Evolutionary conservation across 2,113 vertebrate species (phyloP), one percentile per base, ranked within the genome.

Genomic region (Spheniscus mendiculus): DNA sequence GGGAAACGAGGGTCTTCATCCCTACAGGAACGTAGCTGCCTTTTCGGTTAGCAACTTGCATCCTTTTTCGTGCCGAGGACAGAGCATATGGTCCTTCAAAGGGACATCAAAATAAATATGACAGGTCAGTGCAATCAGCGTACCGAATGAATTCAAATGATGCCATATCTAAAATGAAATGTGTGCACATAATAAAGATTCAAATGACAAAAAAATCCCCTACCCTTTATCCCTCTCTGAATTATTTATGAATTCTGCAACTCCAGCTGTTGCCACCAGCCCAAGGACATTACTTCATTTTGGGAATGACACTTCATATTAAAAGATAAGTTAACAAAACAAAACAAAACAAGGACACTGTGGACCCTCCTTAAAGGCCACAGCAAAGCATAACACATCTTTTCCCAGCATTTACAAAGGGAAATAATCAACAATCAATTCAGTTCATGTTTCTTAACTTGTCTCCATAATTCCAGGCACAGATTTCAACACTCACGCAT

Each of bases 221-320:
- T 93, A 92, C 38, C 77, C 78, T 95, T 80, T 91, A 93, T 89
- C 59, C 96, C 44, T 63, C 86, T 76, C 93, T 96, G 94, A 97
- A 97, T 97, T 95, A 98, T 97, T 95, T 94, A 97, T 91, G 74
- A 96, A 79, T 76, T 92, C 66, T 92, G 34, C 52, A 93, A 82
- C 93, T 96, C 96, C 97, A 97, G 95, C 97, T 97, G 95, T 97
- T 97, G 92, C 91, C 88, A 92, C 87, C 80, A 91, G 73, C 82
- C 87, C 97, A 97, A 97, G 95, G 95, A 97, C 94, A 87, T 87
- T 49, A 77, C 87, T 83, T 91, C 34, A 93, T 95, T 96, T 96
- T 86, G 90, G 93, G 86, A 96, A 95, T 74, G 87, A 91, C 96
- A 91, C 69, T 95, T 89, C 63, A 59, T 58, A 86, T 81, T 86